These are phyloP conservation scores for Lasioglossum baleicum DNA, from an alignment of 1,140 invertebrate genomes.

Conservation along the genomic window DNA sequence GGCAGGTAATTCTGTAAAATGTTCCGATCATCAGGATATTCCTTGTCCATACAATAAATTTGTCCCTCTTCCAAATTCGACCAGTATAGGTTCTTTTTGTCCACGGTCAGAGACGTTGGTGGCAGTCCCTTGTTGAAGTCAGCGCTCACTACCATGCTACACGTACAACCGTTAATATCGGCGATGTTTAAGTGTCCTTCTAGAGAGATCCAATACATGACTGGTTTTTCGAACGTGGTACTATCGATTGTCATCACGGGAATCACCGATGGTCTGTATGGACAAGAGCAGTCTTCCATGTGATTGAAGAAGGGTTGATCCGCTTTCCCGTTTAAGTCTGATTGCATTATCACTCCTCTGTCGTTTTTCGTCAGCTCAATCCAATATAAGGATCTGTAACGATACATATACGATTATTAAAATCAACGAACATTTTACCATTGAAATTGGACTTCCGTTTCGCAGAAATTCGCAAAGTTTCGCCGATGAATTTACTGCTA, in stretches of 20 bases:
- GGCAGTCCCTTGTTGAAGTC: conserved; percentile 75
- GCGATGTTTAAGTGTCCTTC: conserved; percentile 83
- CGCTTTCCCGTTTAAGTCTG: conserved; percentile 81
- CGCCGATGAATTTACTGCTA: too few relatives aligned
- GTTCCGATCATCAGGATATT: conserved; percentile 63
- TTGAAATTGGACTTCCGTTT: too few relatives aligned
- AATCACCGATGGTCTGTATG: conserved; percentile 80
- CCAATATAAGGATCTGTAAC: conserved; percentile 86
- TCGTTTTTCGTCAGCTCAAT: conserved; percentile 82
- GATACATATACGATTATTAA: neutral
- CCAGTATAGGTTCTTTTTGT: conserved; percentile 87
- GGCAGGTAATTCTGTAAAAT: conserved; percentile 62
- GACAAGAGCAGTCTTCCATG: conserved; percentile 75
- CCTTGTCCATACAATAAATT: conserved; percentile 84
- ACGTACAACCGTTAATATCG: conserved; percentile 86
- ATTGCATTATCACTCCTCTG: conserved; percentile 83
- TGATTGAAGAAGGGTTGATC: conserved; percentile 83
- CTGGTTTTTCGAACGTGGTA: conserved; percentile 80
- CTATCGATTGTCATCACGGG: conserved; percentile 85
- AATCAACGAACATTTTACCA: too few relatives aligned
- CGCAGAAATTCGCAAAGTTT: too few relatives aligned
- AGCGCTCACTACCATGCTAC: conserved; percentile 82
- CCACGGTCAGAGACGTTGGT: conserved; percentile 83
- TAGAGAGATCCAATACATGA: conserved; percentile 84
- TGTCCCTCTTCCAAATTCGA: conserved; percentile 82